Conservation (phyloP, 2,113 vertebrate genomes). For the Struthio camelus region DNA sequence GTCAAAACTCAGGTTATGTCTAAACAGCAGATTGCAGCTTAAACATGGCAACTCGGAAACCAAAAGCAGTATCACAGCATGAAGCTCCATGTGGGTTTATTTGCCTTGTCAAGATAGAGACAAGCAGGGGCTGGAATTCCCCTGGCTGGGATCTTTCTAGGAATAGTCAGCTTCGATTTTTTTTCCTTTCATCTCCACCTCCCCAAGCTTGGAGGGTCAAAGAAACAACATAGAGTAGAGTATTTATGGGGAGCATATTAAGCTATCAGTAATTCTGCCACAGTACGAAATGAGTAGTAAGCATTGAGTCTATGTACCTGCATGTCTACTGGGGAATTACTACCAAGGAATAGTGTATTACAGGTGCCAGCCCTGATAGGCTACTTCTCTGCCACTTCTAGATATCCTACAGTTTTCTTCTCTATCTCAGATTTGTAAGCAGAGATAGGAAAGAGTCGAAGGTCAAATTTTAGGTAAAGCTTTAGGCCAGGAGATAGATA, state of each 20-base stretch:
- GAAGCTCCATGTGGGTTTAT: neutral
- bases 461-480: neutral
- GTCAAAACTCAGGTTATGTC: neutral
- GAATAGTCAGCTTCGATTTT: neutral
- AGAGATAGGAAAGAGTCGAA: neutral
- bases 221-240: neutral
- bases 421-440: neutral
- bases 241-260: neutral
- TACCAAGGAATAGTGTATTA: neutral
- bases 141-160: neutral
- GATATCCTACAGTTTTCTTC: neutral
- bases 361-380: fast-evolving
- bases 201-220: neutral
- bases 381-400: neutral
- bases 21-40: neutral
- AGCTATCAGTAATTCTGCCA: neutral
- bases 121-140: neutral
- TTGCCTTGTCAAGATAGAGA: neutral
- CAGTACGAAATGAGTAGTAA: neutral
- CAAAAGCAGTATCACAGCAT: neutral
- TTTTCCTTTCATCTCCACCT: neutral
- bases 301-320: neutral
- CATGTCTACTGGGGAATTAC: neutral
- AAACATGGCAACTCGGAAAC: neutral
- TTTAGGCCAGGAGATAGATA: neutral